These are phyloP conservation scores for Entomobrya multifasciata DNA, from an alignment of 2,888 invertebrate species.

Conservation along the genomic window DNA sequence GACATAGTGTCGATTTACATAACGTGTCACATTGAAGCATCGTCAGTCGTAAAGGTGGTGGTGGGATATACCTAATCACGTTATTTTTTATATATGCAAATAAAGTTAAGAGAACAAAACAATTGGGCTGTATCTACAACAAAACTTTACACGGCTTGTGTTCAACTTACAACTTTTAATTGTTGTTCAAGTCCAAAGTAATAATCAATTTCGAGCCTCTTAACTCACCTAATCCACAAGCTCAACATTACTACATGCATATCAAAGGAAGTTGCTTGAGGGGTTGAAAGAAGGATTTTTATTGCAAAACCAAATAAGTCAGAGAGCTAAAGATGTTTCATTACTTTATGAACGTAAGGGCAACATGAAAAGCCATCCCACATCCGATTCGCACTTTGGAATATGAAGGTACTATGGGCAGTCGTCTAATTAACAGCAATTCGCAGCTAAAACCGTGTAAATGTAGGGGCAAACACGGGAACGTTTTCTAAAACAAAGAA, in stretches of 20 bases:
- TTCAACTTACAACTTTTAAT: too few species aligned
- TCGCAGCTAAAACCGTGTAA: background rate
- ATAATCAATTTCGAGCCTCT: constrained; percentile 56
- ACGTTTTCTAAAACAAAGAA: constrained; percentile 49
- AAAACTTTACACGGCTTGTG: constrained; percentile 1
- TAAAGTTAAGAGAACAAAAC: background rate
- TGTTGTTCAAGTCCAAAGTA: constrained; percentile 27
- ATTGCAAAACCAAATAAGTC: background rate
- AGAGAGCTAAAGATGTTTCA: constrained; percentile 47
- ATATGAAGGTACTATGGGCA: background rate
- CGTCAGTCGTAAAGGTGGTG: constrained; percentile 9
- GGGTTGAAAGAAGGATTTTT: constrained; percentile 21
- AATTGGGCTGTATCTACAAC: background rate
- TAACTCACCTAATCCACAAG: constrained; percentile 31
- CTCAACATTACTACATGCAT: background rate
- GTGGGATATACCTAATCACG: constrained; percentile 30
- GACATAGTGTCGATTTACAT: constrained; percentile 55
- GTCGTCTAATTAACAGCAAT: background rate
- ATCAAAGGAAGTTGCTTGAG: constrained; percentile 19
- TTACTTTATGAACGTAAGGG: constrained; percentile 32
- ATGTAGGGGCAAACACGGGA: constrained; percentile 9
- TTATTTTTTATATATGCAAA: constrained; percentile 42
- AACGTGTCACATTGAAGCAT: constrained; percentile 56
- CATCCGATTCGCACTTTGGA: constrained; percentile 57
- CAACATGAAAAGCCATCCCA: constrained; percentile 47